Base-by-base conservation (phyloP, 2,888 invertebrate species). In the Drosophila setosimentum region DNA sequence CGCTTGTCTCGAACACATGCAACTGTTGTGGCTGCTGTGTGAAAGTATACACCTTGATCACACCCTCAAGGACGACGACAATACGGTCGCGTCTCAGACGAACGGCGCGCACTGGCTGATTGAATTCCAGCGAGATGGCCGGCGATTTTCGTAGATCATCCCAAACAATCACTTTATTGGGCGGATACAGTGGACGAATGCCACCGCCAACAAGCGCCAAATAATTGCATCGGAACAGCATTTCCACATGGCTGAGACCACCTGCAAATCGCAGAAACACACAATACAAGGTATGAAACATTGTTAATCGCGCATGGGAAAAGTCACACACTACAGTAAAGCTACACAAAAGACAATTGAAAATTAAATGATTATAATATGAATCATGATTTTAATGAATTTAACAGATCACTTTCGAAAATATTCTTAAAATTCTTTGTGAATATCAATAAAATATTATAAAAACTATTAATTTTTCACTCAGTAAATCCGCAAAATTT, bases 1-100 rank as follows among this genome's bases (percentile, higher is more conserved):
- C 95, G 93, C 97, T 98, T 10, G 99, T 99, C 94, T 99, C 99
- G 94, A 99, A 99, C 1, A 99, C 98, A 94, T 99, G 98, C 64
- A 99, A 94, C 92, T 98, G 96, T 91, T 98, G 97, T 7, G 99
- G 99, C 91, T 96, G 97, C 92, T 98, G 98, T 30, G 98, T 99
- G 92, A 99, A 99, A 73, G 99, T 99, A 92, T 97, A 99, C 13
- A 99, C 99, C 94, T 99, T 99, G 80, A 99, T 98, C 91, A 99
- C 96, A 72, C 97, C 97, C 92, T 99, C 98, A 94, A 94, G 78
- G 74, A 99, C 97, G 76, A 99, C 98, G 81, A 99, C 99, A 93
- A 99, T 99, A 83, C 99, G 95, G 93, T 99, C 99, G 91, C 99
- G 95, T 89, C 99, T 94, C 77, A 99, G 94, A 90, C 98, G 96